Conservation (phyloP, 2,888 invertebrate species). For the Cacoxenus indagator region DNA sequence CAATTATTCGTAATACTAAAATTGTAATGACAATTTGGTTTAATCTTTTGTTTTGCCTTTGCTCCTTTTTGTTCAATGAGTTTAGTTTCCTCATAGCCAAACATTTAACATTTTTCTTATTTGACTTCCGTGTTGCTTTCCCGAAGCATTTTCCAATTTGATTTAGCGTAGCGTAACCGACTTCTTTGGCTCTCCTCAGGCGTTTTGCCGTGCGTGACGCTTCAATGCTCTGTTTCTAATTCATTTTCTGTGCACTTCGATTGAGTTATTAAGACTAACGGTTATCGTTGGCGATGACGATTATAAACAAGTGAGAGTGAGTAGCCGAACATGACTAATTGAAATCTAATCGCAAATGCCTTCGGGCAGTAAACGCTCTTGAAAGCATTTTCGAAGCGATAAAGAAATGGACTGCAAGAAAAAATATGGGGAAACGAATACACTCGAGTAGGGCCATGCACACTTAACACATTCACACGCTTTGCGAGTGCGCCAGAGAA, state of each 20-base stretch:
- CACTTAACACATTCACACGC: slow-evolving; percentile 3
- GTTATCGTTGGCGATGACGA: neutral
- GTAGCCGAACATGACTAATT: slow-evolving; percentile 13
- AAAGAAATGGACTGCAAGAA: neutral
- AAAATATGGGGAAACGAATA: neutral
- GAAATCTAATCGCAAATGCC: slow-evolving; percentile 4
- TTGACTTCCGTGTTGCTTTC: neutral
- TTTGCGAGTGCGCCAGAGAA: too few relatives aligned
- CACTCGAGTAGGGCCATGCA: neutral
- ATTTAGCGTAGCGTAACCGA: slow-evolving; percentile 5
- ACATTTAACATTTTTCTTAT: neutral
- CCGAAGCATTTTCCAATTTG: slow-evolving; percentile 10
- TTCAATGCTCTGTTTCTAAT: neutral
- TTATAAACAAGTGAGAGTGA: neutral
- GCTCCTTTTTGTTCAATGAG: neutral
- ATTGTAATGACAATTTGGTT: too few relatives aligned
- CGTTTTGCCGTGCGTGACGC: neutral
- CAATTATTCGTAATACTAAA: too few relatives aligned
- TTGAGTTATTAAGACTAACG: slow-evolving; percentile 8
- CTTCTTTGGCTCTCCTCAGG: neutral
- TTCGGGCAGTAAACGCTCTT: neutral
- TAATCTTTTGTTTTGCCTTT: neutral
- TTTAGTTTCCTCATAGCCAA: slow-evolving; percentile 8
- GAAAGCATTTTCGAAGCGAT: neutral
- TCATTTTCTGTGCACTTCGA: neutral